Evolutionary conservation across 2,797 vertebrate species (phyloP).

Genomic region (Protosalanx chinensis): DNA sequence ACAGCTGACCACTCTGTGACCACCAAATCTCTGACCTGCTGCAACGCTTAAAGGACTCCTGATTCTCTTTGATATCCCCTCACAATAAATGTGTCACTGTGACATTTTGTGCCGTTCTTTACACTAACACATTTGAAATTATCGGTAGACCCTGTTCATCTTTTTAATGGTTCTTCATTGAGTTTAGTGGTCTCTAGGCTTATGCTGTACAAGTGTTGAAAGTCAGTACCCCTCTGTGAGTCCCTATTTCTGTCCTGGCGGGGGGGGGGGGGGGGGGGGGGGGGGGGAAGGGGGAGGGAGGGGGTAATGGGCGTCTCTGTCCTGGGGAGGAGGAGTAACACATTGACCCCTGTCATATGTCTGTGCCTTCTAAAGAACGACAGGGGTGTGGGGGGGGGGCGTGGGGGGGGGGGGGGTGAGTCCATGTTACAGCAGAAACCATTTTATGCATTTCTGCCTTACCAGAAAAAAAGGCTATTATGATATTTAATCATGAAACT

Average conservation of each 20-base stretch:
- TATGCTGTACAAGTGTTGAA: constrained; percentile 37
- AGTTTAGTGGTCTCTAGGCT: background rate
- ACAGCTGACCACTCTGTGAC: constrained; percentile 4
- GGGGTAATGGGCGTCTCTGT: constrained; percentile 40
- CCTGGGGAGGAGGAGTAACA: constrained; percentile 19
- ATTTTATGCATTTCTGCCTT: constrained; percentile 24
- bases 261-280: constrained; percentile 17
- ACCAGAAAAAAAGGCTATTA: background rate
- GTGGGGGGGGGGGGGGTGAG: constrained; percentile 6
- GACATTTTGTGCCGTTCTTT: background rate
- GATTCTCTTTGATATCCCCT: too few relatives aligned
- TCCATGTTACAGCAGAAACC: constrained; percentile 20
- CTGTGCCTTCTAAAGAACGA: constrained; percentile 3
- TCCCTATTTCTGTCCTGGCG: constrained; percentile 57
- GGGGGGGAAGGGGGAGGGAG: too few relatives aligned
- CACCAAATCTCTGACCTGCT: background rate
- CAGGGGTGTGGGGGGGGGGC: background rate
- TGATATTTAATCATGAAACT: background rate
- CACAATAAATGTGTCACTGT: too few relatives aligned
- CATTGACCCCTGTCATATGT: constrained; percentile 32
- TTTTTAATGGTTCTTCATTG: background rate
- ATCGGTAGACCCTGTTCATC: too few relatives aligned
- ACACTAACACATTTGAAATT: background rate
- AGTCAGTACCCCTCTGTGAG: constrained; percentile 46
- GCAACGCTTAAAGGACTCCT: background rate